Evolutionary conservation across 2,797 vertebrate species (phyloP).

Genomic region (Centropyge bicolor): DNA sequence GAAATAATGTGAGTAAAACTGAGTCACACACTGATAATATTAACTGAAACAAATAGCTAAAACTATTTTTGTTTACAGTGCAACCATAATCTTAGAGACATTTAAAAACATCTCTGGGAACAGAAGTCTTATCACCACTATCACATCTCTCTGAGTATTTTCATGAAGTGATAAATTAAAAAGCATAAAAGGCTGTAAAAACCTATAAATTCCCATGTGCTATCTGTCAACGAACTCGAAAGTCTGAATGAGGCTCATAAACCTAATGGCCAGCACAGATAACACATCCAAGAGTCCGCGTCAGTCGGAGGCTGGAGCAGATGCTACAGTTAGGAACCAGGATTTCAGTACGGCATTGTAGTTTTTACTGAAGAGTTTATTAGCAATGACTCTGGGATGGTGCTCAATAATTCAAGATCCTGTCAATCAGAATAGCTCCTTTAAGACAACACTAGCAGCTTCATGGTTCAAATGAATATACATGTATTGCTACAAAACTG

Average conservation of each 20-base stretch:
- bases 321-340: slow-evolving; percentile 11
- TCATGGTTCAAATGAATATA: background rate
- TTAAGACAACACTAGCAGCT: background rate
- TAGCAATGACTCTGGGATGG: background rate
- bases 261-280: slow-evolving; percentile 41
- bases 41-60: background rate
- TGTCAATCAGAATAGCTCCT: background rate
- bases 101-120: background rate
- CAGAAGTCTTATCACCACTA: background rate
- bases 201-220: slow-evolving; percentile 31
- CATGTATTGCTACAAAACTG: background rate
- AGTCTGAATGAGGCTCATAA: slow-evolving; percentile 62
- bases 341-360: background rate
- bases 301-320: slow-evolving; percentile 6
- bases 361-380: background rate
- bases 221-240: slow-evolving; percentile 32
- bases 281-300: slow-evolving; percentile 30
- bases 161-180: slow-evolving; percentile 34
- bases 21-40: no score
- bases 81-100: background rate
- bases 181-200: slow-evolving; percentile 39
- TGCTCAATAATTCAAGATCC: background rate
- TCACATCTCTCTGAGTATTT: slow-evolving; percentile 12
- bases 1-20: no score
- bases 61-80: background rate